Evolutionary conservation across 2,113 vertebrate species (phyloP).

Genomic region (Prolemur simus): DNA sequence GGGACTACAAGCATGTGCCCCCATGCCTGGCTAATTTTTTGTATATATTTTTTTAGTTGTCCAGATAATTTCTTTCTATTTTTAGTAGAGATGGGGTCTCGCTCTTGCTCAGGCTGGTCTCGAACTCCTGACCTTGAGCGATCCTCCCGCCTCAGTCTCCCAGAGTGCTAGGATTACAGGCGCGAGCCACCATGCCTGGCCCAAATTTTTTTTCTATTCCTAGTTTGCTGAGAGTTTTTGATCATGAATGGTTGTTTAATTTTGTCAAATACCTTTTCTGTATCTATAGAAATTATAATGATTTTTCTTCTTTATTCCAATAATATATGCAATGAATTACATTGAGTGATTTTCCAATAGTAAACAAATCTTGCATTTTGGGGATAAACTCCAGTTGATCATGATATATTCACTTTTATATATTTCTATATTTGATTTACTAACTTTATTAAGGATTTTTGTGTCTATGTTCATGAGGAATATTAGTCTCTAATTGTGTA

Average conservation of each 20-base stretch:
- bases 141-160: too few relatives aligned
- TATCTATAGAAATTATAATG: not conserved
- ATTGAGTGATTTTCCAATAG: not conserved
- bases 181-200: too few relatives aligned
- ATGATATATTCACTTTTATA: not conserved
- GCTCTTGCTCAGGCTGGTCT: too few relatives aligned
- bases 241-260: not conserved
- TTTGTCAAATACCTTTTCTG: not conserved
- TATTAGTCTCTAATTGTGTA: too few relatives aligned
- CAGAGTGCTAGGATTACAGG: too few relatives aligned
- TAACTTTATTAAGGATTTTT: not conserved
- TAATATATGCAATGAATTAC: conserved; percentile 21
- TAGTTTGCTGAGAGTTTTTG: not conserved
- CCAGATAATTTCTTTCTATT: too few relatives aligned
- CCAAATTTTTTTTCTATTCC: not conserved
- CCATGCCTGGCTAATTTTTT: too few relatives aligned
- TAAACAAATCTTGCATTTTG: not conserved
- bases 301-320: not conserved
- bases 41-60: too few relatives aligned
- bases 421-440: not conserved
- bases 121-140: too few relatives aligned
- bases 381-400: not conserved
- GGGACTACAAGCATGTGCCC: too few relatives aligned
- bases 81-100: too few relatives aligned
- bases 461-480: not conserved